Base-by-base conservation (phyloP, 2,888 invertebrate species). In the Proisotoma minuta region DNA sequence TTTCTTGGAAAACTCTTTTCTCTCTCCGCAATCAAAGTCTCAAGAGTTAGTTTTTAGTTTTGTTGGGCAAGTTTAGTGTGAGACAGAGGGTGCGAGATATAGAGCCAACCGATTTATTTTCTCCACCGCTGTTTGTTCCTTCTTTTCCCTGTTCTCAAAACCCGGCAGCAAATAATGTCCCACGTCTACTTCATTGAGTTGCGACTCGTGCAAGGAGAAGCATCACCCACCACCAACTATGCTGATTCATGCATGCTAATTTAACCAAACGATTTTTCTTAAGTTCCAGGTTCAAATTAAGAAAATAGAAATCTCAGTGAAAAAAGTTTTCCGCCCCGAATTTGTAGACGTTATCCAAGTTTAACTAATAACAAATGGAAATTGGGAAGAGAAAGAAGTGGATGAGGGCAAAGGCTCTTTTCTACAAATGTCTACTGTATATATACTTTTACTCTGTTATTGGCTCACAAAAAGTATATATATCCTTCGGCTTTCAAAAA, bases 281-380 rank as follows among this genome's bases (percentile, higher is more conserved):
- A 43, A 56, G 20, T 56, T 56, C 43, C 23, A 24, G 56, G 27
- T 29, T 56, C 47, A 56, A 56, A 56, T 56, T 56, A 56, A 56
- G 56, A 56, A 56, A 56, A 56, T 56, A 56, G 53, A 56, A 56
- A 56, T 56, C 56, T 56, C 43, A 5, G n/a, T 22, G 40, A n/a
- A 26, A 60, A 70, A 70, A 70, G 64, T 66, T 68, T 70, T 60
- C 61, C n/a, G n/a, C 56, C 65, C 68, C 62, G 65, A 62, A 66
- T 65, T 70, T 63, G 53, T 60, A 64, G 59, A 60, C 66, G 66
- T 68, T 69, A 66, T 64, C 63, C 64, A 67, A 68, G 69, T 71
- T 71, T 66, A 69, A 69, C 69, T 71, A 71, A 71, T 71, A 69
- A 71, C 59, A 56, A 68, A 71, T 69, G 71, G 65, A 71, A 71